Percentiles rank a stretch among this genome's conserved stretches.
phyloP scores from a whole-genome alignment of 2,888 invertebrate species.

The Sarcophaga carnaria region DNA sequence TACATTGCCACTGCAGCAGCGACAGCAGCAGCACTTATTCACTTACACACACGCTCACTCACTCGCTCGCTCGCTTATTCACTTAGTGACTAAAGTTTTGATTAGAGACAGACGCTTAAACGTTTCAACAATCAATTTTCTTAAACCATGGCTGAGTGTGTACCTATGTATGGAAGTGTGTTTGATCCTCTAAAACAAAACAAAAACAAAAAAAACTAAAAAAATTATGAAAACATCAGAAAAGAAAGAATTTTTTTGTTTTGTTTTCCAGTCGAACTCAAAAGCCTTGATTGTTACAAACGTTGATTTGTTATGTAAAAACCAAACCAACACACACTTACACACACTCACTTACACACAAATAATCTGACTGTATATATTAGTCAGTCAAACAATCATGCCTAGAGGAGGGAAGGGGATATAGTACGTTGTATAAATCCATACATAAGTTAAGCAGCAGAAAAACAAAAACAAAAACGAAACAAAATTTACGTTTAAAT shows the following conservation, averaged over 20 bases:
- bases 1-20: not conserved
- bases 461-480: not conserved
- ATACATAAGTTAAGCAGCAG: too few species aligned
- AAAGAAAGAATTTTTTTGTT: conserved; percentile 33
- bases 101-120: not conserved
- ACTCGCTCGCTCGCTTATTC: conserved; percentile 2
- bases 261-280: conserved; percentile 23
- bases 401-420: too few species aligned
- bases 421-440: too few species aligned
- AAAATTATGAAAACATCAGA: conserved; percentile 43
- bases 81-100: not conserved
- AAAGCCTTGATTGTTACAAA: conserved; percentile 53
- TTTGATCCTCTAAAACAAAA: not conserved
- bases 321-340: not conserved
- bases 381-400: too few species aligned
- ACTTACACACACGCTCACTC: too few species aligned
- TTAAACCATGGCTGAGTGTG: not conserved
- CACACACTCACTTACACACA: not conserved
- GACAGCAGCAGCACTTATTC: too few species aligned
- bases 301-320: conserved; percentile 58
- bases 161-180: too few species aligned
- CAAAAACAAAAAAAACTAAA: not conserved
- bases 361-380: not conserved
- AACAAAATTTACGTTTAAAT: conserved; percentile 59
- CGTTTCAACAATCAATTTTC: not conserved